These are phyloP conservation scores for Cactoblastis cactorum DNA, from an alignment of 2,888 invertebrate genomes.

Conservation along the genomic window DNA sequence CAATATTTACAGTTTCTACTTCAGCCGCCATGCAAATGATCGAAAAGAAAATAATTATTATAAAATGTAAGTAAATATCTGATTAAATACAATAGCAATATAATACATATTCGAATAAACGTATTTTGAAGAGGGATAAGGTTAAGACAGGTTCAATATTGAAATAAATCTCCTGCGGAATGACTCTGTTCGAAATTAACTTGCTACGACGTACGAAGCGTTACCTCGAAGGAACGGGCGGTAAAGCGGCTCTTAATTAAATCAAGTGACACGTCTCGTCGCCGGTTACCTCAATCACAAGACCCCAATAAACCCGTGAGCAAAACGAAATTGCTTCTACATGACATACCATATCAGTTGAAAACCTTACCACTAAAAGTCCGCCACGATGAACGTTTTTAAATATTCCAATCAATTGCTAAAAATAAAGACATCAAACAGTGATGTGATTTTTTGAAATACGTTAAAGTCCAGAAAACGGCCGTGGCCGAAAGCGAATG, in stretches of 20 bases:
- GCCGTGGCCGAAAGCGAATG: too few relatives aligned
- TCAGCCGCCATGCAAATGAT: background rate
- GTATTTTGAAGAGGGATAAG: slow-evolving; percentile 14
- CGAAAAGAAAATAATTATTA: background rate
- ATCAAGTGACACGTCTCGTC: slow-evolving; percentile 77
- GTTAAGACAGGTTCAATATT: slow-evolving; percentile 53
- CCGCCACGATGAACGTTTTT: too few relatives aligned
- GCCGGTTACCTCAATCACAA: slow-evolving; percentile 75
- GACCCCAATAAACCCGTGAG: slow-evolving; percentile 71
- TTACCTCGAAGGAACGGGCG: slow-evolving; percentile 67
- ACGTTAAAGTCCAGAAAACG: too few relatives aligned
- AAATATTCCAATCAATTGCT: too few relatives aligned
- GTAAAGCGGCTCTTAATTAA: slow-evolving; percentile 78
- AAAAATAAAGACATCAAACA: too few relatives aligned
- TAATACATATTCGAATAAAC: background rate
- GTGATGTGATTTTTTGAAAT: too few relatives aligned
- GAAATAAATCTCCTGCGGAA: slow-evolving; percentile 70
- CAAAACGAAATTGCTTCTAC: slow-evolving; percentile 54
- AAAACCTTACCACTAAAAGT: slow-evolving; percentile 24
- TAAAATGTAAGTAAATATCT: slow-evolving; percentile 2
- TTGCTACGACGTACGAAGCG: slow-evolving; percentile 52
- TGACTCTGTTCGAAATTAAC: slow-evolving; percentile 71
- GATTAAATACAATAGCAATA: too few relatives aligned
- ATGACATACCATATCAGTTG: slow-evolving; percentile 40
- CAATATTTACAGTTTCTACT: background rate